These are phyloP conservation scores for Phorcus lineatus DNA, from an alignment of 2,888 invertebrate species.

Conservation along the genomic window DNA sequence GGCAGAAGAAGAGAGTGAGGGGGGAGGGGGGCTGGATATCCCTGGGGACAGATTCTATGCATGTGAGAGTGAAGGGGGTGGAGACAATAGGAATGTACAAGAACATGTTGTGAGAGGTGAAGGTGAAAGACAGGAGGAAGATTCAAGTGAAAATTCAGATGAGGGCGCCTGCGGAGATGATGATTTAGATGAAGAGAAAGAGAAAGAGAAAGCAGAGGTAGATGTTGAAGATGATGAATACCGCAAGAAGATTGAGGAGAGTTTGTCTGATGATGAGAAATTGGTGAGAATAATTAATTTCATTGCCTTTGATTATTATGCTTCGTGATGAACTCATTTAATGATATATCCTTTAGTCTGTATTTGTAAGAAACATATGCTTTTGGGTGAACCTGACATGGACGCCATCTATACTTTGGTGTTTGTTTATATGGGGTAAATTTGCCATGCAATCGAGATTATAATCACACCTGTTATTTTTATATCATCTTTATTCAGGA, in stretches of 20 bases:
- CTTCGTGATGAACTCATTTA: neutral
- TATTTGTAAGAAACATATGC: no score
- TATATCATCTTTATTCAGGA: constrained; percentile 45
- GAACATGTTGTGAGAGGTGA: neutral
- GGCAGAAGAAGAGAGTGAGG: constrained; percentile 8
- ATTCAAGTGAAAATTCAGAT: neutral
- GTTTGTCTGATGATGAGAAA: constrained; percentile 55
- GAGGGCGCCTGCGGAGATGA: constrained; percentile 16
- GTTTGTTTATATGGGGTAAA: no score
- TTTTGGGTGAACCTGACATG: no score
- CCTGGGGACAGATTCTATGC: neutral
- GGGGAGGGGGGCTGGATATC: neutral
- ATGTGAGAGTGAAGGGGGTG: neutral
- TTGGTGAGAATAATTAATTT: constrained; percentile 39
- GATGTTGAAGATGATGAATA: constrained; percentile 48
- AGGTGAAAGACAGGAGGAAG: neutral
- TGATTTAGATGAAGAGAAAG: constrained; percentile 24
- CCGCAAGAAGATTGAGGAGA: constrained; percentile 46
- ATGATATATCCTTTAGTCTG: no score
- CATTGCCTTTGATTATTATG: neutral
- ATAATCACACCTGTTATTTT: no score
- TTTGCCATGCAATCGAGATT: no score
- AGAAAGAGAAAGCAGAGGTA: constrained; percentile 47
- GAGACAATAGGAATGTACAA: neutral
- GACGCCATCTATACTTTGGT: no score